Evolutionary conservation across 2,797 vertebrate species (phyloP).

Genomic region (Ctenosaura bakeri): DNA sequence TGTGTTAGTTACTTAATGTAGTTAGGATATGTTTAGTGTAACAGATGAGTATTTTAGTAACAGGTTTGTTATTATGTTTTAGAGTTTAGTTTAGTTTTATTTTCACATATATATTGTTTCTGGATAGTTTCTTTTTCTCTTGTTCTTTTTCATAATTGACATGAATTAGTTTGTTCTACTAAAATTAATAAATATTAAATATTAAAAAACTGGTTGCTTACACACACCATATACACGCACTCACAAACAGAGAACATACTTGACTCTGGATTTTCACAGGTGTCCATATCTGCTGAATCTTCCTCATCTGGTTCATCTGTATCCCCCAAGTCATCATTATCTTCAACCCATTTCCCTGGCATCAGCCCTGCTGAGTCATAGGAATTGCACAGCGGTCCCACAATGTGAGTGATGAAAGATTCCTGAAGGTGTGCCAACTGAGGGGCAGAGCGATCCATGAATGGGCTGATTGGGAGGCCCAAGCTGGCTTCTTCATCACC

Average conservation of each 20-base stretch:
- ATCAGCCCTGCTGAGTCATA: conserved; percentile 94
- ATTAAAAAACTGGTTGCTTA: no score
- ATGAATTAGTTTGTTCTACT: no score
- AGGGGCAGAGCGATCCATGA: conserved; percentile 97
- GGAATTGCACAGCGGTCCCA: conserved; percentile 95
- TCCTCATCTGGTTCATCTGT: conserved; percentile 86
- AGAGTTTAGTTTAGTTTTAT: no score
- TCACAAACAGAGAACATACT: conserved; percentile 68
- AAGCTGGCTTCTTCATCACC: conserved; percentile 96
- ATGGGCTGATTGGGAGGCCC: conserved; percentile 95
- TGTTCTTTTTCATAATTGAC: no score
- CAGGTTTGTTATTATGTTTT: no score
- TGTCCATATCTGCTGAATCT: conserved; percentile 86
- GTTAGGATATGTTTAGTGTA: no score
- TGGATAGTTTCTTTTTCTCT: no score
- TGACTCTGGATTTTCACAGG: conserved; percentile 88
- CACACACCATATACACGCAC: neutral
- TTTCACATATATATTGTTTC: no score
- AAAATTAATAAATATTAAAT: no score
- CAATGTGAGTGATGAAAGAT: conserved; percentile 98
- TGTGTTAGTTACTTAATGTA: no score
- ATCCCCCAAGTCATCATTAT: conserved; percentile 84
- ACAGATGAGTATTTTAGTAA: no score
- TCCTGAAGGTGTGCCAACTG: conserved; percentile 98
- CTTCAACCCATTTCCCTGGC: conserved; percentile 94